Evolutionary conservation across 2,113 vertebrate species (phyloP).

Genomic region (Chionomys nivalis): DNA sequence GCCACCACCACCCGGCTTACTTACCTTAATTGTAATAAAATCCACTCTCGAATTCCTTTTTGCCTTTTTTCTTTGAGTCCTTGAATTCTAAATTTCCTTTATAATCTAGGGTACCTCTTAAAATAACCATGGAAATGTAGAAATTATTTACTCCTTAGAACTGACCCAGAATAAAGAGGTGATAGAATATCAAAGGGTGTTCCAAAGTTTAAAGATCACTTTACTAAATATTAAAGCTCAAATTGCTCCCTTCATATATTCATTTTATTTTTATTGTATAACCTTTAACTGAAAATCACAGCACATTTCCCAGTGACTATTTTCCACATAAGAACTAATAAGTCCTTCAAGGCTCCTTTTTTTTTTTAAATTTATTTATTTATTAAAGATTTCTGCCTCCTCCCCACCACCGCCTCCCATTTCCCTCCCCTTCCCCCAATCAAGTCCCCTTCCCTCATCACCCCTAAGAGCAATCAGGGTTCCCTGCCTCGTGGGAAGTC

Average conservation of each 20-base stretch:
- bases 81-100: background rate
- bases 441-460: too few relatives aligned
- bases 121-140: background rate
- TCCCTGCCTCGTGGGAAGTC: too few relatives aligned
- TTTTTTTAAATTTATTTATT: too few relatives aligned
- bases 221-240: background rate
- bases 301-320: background rate
- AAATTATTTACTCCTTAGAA: background rate
- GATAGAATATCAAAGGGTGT: background rate
- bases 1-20: too few relatives aligned
- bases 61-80: background rate
- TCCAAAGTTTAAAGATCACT: fast-evolving
- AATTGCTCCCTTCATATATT: background rate
- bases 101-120: background rate
- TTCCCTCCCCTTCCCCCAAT: too few relatives aligned
- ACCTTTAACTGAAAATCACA: background rate
- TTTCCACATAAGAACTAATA: background rate
- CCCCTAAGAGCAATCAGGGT: too few relatives aligned
- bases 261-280: background rate
- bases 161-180: background rate
- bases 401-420: too few relatives aligned
- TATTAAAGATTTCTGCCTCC: too few relatives aligned
- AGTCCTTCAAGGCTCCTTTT: background rate
- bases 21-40: background rate
- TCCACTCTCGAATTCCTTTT: background rate